A percentile compares a stretch with the other conserved stretches of the same genome.
These are phyloP conservation scores for Catharus ustulatus DNA, from an alignment of 2,797 vertebrate genomes.

Conservation along the genomic window DNA sequence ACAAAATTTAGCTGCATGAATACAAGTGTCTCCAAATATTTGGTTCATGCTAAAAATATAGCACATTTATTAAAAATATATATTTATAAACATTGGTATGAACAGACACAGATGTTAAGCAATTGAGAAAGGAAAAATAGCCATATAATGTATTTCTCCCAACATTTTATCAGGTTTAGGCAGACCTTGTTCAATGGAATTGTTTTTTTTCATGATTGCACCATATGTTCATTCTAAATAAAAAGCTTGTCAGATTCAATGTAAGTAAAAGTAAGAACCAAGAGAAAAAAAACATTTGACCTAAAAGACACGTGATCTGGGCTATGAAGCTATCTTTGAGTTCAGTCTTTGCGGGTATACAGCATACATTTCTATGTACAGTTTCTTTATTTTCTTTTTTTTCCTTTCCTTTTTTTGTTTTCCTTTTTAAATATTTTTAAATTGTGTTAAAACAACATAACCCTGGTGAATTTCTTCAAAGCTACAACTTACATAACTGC, in stretches of 20 bases:
- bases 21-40: constrained; percentile 69
- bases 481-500: constrained; percentile 39
- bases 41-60: constrained; percentile 85
- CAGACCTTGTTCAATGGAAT: constrained; percentile 49
- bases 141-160: constrained; percentile 53
- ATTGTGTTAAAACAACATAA: not conserved
- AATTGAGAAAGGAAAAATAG: constrained; percentile 70
- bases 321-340: constrained; percentile 52
- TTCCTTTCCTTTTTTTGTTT: not conserved
- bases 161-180: constrained; percentile 60
- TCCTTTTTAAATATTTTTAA: not conserved
- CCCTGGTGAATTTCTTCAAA: constrained; percentile 25
- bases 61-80: constrained; percentile 86
- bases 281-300: constrained; percentile 17
- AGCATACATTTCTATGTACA: constrained; percentile 49
- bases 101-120: constrained; percentile 75
- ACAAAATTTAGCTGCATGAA: constrained; percentile 57
- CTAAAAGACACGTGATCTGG: constrained; percentile 35
- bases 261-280: constrained; percentile 52
- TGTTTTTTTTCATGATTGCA: constrained; percentile 41
- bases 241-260: constrained; percentile 66
- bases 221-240: constrained; percentile 71
- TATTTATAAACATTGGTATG: constrained; percentile 81
- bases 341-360: constrained; percentile 31
- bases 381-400: not conserved